Base-by-base conservation (phyloP, 1,140 invertebrate genomes). In the Eulimnadia texana region DNA sequence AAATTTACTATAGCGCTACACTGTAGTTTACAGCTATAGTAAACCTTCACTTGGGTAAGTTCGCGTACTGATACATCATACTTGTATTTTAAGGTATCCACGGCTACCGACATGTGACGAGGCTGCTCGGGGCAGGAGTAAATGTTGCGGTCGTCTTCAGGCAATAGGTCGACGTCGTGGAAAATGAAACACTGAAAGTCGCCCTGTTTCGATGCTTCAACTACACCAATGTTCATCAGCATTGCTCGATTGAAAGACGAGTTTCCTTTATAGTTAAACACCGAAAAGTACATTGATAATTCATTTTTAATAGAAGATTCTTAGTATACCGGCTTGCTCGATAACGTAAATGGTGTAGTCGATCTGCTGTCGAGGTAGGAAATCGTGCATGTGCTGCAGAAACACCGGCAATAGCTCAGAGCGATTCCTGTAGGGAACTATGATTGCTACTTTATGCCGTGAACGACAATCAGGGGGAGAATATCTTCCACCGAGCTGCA, bases 111-210 rank as follows among this genome's bases (percentile, higher is more conserved):
- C n/a, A n/a, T n/a, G n/a, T n/a, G 94, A 51, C 91, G 74, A 0
- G 94, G 94, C 1, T 10, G 2, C 61, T 84, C 79, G 1, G 88
- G 88, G 23, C 58, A 60, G 11, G 33, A 23, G 20, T 60, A 60
- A 19, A 63, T 51, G 62, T 73, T 68, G 51, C 71, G 67, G 68
- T 93, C 89, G 76, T 97, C 88, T 70, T 96, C 85, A 3, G 93
- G 92, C 67, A 97, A 73, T 53, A 96, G 78, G 74, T 97, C 93
- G 22, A 98, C 89, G 72, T 97, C 94, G 75, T 97, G 93, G 75
- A 96, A 96, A 64, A 96, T 84, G 73, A 93, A 94, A 75, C 93
- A 97, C 68, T 91, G 83, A 74, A 84, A 92, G 61, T 62, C 64
- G 47, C 82, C 79, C 42, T 83, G 73, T 69, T 88, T 88, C 65